Base-by-base conservation (phyloP, 1,140 invertebrate species). In the Propsilocerus akamusi region DNA sequence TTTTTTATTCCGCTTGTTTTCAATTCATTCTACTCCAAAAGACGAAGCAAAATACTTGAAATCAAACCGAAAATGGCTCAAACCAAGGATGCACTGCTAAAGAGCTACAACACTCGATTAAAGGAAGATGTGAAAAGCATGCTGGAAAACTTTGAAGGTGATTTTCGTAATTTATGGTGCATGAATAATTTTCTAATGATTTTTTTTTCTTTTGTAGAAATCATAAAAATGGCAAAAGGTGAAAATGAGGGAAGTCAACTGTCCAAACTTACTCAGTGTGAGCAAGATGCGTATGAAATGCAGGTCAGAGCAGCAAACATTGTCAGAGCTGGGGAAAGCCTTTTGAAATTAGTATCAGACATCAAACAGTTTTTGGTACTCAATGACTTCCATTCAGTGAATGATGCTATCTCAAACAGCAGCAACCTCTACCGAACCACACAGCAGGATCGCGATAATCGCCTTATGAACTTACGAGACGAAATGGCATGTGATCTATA, bases 51-150 rank as follows among this genome's bases (percentile, higher is more conserved):
- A n/a, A n/a, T n/a, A n/a, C n/a, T n/a, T n/a, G n/a, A n/a, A n/a
- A n/a, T n/a, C n/a, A n/a, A n/a, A n/a, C n/a, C 23, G 22, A 25
- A 12, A 7, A 47, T 37, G 14, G 4, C 20, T 23, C 26, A 47
- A 34, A 48, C 26, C 24, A 94, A 95, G 71, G 92, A 96, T 69
- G 92, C 90, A 14, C 67, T 95, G 24, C 67, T 97, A 4, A 94
- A 95, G 70, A 92, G 87, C 0, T 97, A 96, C 61, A 86, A 86
- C 46, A 91, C 87, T 11, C 69, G 90, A 49, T 67, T 97, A 11
- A 95, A 95, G 70, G 91, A 96, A 67, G 91, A 96, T 70, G 83
- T 96, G 0, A 92, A 90, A 68, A 92, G 91, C 49, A 96, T 97
- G 86, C 64, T 94, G 26, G 92, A 96, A 65, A 97, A 97, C 67